Evolutionary conservation across 2,888 invertebrate genomes (phyloP).

Genomic region (Gryllus longicercus): DNA sequence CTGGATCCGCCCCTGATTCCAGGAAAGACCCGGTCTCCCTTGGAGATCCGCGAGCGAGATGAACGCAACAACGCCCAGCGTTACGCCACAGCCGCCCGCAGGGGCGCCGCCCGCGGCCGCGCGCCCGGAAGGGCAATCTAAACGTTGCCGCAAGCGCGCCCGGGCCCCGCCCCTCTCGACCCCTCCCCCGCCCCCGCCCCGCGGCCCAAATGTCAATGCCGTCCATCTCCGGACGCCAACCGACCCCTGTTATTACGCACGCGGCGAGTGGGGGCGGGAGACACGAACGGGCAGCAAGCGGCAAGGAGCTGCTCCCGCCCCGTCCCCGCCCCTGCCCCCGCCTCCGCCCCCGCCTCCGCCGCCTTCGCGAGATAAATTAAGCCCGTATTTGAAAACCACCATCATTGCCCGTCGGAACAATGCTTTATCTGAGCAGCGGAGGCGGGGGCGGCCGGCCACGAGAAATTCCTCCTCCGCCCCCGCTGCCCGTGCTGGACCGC

Average conservation of each 20-base stretch:
- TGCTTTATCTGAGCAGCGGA: background rate
- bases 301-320: background rate
- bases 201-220: slow-evolving; percentile 1
- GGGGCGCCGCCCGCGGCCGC: too few species aligned
- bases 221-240: background rate
- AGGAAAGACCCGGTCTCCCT: too few species aligned
- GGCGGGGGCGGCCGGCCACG: background rate
- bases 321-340: background rate
- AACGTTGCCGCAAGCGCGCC: too few species aligned
- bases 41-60: too few species aligned
- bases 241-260: slow-evolving; percentile 17
- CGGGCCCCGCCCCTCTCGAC: too few species aligned
- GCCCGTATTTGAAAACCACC: slow-evolving; percentile 17
- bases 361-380: background rate
- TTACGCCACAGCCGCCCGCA: too few species aligned
- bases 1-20: too few species aligned
- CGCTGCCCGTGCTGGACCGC: background rate
- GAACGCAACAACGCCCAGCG: too few species aligned
- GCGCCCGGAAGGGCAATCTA: too few species aligned
- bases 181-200: background rate
- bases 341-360: background rate
- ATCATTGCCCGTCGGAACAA: slow-evolving; percentile 3
- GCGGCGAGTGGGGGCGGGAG: background rate
- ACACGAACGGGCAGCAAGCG: background rate
- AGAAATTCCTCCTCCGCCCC: background rate